Evolutionary conservation across 2,888 invertebrate species (phyloP).

Genomic region (Sussaba pulchella): DNA sequence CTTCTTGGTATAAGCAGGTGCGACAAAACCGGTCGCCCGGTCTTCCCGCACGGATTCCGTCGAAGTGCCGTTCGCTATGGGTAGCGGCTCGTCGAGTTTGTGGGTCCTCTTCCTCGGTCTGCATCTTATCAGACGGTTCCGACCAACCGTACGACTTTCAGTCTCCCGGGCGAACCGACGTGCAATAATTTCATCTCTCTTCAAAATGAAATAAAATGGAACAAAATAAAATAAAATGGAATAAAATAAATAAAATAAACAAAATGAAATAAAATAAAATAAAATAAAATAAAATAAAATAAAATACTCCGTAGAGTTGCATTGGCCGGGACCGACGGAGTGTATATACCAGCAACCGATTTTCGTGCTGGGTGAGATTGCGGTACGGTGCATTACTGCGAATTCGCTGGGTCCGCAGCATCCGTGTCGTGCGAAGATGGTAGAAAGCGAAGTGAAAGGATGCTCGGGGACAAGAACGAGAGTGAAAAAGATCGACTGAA

Average conservation of each 20-base stretch:
- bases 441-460: neutral
- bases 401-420: neutral
- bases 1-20: constrained; percentile 71
- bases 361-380: neutral
- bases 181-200: constrained; percentile 5
- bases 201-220: neutral
- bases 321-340: constrained; percentile 7
- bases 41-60: constrained; percentile 43
- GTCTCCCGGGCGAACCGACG: constrained; percentile 1
- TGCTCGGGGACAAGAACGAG: neutral
- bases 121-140: neutral
- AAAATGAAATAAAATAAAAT: too few species aligned
- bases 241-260: too few species aligned
- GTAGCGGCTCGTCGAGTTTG: neutral
- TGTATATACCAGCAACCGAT: neutral
- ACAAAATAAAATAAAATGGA: constrained; percentile 10
- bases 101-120: neutral
- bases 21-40: constrained; percentile 71
- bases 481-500: constrained; percentile 1
- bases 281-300: too few species aligned
- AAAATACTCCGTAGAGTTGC: too few species aligned
- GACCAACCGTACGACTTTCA: neutral
- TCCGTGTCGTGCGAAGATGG: neutral
- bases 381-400: neutral
- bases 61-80: constrained; percentile 18